Conservation (phyloP, 2,888 invertebrate genomes). For the Dendrolimus pini region DNA sequence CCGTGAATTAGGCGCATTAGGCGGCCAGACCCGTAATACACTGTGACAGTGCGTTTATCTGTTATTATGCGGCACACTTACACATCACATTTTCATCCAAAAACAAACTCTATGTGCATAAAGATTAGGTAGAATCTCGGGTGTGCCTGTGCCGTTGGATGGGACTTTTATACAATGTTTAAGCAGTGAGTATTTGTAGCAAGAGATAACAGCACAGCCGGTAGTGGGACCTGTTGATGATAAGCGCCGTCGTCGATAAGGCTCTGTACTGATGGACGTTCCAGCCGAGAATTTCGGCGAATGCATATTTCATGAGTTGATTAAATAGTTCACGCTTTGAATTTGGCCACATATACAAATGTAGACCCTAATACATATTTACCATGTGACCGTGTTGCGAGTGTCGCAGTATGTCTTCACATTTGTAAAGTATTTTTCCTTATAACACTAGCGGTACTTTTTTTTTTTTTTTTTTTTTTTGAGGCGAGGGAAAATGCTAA, state of each 20-base stretch:
- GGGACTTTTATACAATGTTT: constrained; percentile 26
- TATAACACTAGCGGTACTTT: too few relatives aligned
- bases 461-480: too few relatives aligned
- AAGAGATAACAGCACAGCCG: constrained; percentile 72
- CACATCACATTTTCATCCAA: constrained; percentile 7
- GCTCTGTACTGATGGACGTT: constrained; percentile 63
- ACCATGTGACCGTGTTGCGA: constrained; percentile 28
- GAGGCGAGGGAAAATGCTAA: too few relatives aligned
- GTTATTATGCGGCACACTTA: constrained; percentile 46
- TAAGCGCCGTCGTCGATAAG: constrained; percentile 73
- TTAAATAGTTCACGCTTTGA: constrained; percentile 72
- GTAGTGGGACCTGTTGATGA: constrained; percentile 72
- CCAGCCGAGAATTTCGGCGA: constrained; percentile 67
- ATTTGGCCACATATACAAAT: constrained; percentile 43
- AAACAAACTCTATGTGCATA: constrained; percentile 14
- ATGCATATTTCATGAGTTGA: constrained; percentile 75
- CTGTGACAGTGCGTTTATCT: constrained; percentile 67
- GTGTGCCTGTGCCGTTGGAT: constrained; percentile 17
- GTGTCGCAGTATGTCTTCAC: constrained; percentile 27
- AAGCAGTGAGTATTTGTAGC: constrained; percentile 63
- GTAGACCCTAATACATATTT: constrained; percentile 32
- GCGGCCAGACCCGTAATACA: constrained; percentile 60
- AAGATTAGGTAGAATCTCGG: constrained; percentile 20
- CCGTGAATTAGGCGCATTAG: constrained; percentile 72
- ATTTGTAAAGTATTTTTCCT: too few relatives aligned